Base-by-base conservation (phyloP, 53 echinoderm and acorn worm genomes). In the Luidia sarsii region DNA sequence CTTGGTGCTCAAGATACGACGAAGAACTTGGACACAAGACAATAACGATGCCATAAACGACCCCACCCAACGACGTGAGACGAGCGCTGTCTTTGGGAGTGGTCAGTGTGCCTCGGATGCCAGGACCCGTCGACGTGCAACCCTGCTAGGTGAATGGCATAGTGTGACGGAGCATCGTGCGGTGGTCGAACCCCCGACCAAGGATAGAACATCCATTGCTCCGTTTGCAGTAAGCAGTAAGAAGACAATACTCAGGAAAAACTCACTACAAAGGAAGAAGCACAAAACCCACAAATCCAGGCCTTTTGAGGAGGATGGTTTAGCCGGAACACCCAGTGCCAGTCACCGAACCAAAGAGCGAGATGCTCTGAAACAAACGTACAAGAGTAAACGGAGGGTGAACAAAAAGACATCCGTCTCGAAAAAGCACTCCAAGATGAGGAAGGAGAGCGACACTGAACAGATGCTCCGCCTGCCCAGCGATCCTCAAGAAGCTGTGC, bases 1-100 rank as follows among this genome's bases (percentile, higher is more conserved):
- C 33, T 61, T 77, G 10, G 77, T 77, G 7, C 27, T 77, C n/a
- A 77, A 77, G 30, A 77, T 77, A 77, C 77, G 77, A 33, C 77
- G 77, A 15, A 39, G 77, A 50, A 77, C 77, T 5, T 77, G 77
- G 77, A 32, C 77, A 1, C 43, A 60, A 2, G 41, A 36, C 34
- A n/a, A n/a, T n/a, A n/a, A n/a, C n/a, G n/a, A n/a, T n/a, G n/a
- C n/a, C n/a, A n/a, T n/a, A n/a, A n/a, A n/a, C n/a, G n/a, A n/a
- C n/a, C n/a, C n/a, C n/a, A n/a, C n/a, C n/a, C n/a, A n/a, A n/a
- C n/a, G n/a, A n/a, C n/a, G n/a, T n/a, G 54, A 54, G 7, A 55
- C 39, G 18, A 54, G 37, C 34, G n/a, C n/a, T n/a, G n/a, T n/a
- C n/a, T n/a, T n/a, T n/a, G n/a, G n/a, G 41, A 77, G 61, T 30